phyloP scores from a whole-genome alignment of 1,140 invertebrate species.

The Paraescarpia echinospica region DNA sequence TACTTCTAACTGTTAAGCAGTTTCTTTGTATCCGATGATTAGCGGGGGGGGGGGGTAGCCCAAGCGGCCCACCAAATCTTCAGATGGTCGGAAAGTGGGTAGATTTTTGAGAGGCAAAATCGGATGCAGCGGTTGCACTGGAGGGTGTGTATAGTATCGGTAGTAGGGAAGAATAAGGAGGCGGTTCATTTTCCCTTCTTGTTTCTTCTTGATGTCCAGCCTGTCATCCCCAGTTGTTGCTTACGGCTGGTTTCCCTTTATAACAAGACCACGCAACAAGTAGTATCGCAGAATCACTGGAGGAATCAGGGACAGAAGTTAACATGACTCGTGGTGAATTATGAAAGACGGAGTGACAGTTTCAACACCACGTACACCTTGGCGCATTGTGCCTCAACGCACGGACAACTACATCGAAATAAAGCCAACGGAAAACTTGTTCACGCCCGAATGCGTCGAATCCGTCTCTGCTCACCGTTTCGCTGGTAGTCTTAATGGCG shows the following conservation, averaged over 20 bases:
- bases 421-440: background rate
- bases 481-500: background rate
- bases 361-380: background rate
- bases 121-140: background rate
- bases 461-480: background rate
- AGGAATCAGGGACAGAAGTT: background rate
- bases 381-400: background rate
- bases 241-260: no score
- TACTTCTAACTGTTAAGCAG: background rate
- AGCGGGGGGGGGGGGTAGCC: background rate
- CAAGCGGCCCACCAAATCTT: background rate
- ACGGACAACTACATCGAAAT: background rate
- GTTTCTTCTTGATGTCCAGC: no score
- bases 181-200: background rate
- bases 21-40: background rate
- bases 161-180: background rate
- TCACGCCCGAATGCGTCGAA: background rate
- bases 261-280: background rate
- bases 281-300: background rate
- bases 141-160: background rate
- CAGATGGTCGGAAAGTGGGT: background rate
- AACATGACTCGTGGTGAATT: background rate
- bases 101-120: background rate
- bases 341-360: no score
- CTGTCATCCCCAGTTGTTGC: no score